Evolutionary conservation across 1,140 invertebrate species (phyloP).

Genomic region (Drosophila aff.): DNA sequence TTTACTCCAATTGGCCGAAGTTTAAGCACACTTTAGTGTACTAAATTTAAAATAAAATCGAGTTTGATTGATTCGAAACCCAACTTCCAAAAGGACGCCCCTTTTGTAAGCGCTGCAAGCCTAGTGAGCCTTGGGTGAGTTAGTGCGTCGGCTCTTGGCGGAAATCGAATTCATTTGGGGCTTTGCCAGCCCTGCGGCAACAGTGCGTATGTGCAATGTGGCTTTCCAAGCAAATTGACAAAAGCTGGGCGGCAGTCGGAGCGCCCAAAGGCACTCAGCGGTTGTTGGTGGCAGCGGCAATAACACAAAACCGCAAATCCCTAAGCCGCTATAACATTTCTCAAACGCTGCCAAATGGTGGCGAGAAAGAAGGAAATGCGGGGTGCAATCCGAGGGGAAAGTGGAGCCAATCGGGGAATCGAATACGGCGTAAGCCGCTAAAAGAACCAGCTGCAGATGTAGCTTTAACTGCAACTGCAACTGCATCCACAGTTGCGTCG

Average conservation of each 20-base stretch:
- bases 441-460: constrained; percentile 51
- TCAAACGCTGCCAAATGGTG: constrained; percentile 59
- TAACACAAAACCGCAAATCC: constrained; percentile 76
- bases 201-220: constrained; percentile 74
- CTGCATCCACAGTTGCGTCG: constrained; percentile 18
- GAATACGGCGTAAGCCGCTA: constrained; percentile 60
- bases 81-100: background rate
- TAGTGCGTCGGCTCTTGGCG: constrained; percentile 28
- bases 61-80: constrained; percentile 30
- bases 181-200: constrained; percentile 37
- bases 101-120: background rate
- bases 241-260: constrained; percentile 51
- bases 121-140: constrained; percentile 9
- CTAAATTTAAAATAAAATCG: constrained; percentile 15
- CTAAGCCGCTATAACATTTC: constrained; percentile 79
- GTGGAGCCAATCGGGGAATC: constrained; percentile 46
- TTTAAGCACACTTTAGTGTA: background rate
- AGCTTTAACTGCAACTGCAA: constrained; percentile 42
- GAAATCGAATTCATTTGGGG: constrained; percentile 52
- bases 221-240: constrained; percentile 75
- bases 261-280: constrained; percentile 43
- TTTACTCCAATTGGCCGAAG: background rate
- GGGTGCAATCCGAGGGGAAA: constrained; percentile 1
- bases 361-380: background rate
- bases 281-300: constrained; percentile 52